These are phyloP conservation scores for Etheostoma spectabile DNA, from an alignment of 2,113 vertebrate genomes.

Conservation along the genomic window DNA sequence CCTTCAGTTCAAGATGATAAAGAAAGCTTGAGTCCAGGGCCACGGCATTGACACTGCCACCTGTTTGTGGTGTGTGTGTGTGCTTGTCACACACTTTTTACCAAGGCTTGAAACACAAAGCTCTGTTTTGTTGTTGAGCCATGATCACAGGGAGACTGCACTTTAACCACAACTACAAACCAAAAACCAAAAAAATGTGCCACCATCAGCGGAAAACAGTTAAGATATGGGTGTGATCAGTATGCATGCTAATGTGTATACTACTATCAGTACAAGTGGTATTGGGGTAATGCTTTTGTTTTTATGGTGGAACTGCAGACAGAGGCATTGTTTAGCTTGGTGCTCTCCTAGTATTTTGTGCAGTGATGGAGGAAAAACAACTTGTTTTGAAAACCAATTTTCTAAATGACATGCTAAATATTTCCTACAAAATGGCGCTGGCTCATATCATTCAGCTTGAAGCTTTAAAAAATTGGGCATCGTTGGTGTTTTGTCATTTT, in stretches of 20 bases:
- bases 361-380: no score
- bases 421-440: conserved; percentile 37
- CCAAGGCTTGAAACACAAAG: conserved; percentile 57
- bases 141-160: conserved; percentile 15
- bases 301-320: neutral
- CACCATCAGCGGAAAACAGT: conserved; percentile 21
- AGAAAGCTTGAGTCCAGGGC: conserved; percentile 6
- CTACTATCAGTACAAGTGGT: neutral
- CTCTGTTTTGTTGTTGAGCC: conserved; percentile 30
- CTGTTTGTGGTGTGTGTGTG: conserved; percentile 23
- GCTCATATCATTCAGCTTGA: conserved; percentile 21
- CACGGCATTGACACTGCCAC: conserved; percentile 2
- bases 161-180: conserved; percentile 30
- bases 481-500: no score
- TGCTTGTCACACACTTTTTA: conserved; percentile 19
- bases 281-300: conserved; percentile 8
- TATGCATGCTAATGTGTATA: conserved; percentile 22
- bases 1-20: conserved; percentile 1
- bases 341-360: conserved; percentile 6
- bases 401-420: conserved; percentile 27
- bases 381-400: no score
- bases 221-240: conserved; percentile 42
- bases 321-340: conserved; percentile 2
- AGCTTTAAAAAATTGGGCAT: neutral
- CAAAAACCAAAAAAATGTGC: neutral